Base-by-base conservation (phyloP, 2,113 vertebrate genomes). In the Ursus arctos region DNA sequence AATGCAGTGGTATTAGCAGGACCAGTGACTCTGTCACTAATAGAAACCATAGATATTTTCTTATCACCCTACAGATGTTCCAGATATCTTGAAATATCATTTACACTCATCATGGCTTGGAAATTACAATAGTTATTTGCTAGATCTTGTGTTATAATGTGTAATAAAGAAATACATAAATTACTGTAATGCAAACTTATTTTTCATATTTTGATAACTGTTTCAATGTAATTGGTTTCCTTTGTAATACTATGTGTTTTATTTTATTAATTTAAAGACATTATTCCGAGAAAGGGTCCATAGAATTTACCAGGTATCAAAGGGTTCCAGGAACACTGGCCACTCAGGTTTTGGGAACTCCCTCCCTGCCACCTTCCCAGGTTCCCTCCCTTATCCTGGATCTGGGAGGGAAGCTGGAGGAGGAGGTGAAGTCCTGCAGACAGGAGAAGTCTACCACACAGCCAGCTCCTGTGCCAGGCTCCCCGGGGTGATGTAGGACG, bases 141-240 rank as follows among this genome's bases (percentile, higher is more conserved):
- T 89, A 80, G 74, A 80, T 88, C 91, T 74, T 84, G 33, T 71
- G 53, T 80, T 88, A 43, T 28, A 80, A 55, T 31, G 51, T 59
- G 3, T 69, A 55, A 72, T 71, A 55, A 80, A 91, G 47, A 79
- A 83, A 18, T 49, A 65, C 24, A 24, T 47, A 8, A 12, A 26
- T 74, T 63, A 28, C 40, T n/a, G 9, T 28, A 47, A 87, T 71
- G 13, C 21, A 82, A 33, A 81, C 51, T 76, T 85, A 26, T 76
- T 82, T 97, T 87, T 40, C 92, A 19, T 92, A 87, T 81, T 94
- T 95, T 88, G 88, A 57, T 63, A 88, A 63, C 36, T 81, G 21
- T 82, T 79, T 79, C 22, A 26, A 11, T 63, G 49, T 67, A 72
- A 57, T 63, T 67, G 49, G 26, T 91, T 85, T 95, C 36, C 71